A percentile compares a stretch with the other conserved stretches of the same genome.
Evolutionary conservation across 2,113 vertebrate species (phyloP).

Genomic region (Mormoops blainvillei): DNA sequence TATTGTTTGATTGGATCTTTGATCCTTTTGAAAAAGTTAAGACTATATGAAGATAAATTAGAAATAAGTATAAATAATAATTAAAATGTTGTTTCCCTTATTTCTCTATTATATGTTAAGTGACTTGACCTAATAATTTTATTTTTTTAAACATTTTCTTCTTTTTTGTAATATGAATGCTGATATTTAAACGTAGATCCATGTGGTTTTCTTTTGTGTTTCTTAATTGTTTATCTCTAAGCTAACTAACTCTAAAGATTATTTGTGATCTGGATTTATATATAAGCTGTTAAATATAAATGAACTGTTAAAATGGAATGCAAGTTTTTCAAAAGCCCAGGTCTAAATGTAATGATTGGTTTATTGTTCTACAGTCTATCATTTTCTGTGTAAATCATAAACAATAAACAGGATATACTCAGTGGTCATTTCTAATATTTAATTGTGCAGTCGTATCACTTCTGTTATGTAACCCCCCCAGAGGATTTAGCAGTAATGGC

Average conservation of each 20-base stretch:
- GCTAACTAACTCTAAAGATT: conserved; percentile 64
- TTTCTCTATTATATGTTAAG: conserved; percentile 59
- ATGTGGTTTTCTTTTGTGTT: conserved; percentile 60
- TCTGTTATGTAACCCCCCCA: background rate
- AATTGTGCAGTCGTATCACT: conserved; percentile 48
- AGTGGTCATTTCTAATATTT: conserved; percentile 72
- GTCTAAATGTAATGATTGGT: conserved; percentile 72
- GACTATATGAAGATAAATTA: conserved; percentile 64
- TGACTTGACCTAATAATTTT: conserved; percentile 61
- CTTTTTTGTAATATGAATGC: conserved; percentile 63
- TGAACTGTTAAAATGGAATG: conserved; percentile 70
- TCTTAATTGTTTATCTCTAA: conserved; percentile 64
- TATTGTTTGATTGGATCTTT: conserved; percentile 38
- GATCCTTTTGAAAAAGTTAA: conserved; percentile 56
- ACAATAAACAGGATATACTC: conserved; percentile 74
- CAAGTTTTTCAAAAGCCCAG: conserved; percentile 67
- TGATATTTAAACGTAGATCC: conserved; percentile 68
- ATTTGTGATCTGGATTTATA: conserved; percentile 73
- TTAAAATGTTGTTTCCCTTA: conserved; percentile 48
- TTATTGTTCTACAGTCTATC: conserved; percentile 65
- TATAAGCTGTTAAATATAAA: conserved; percentile 71
- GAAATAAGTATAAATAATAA: conserved; percentile 55
- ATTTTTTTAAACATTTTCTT: conserved; percentile 54
- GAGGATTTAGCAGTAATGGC: background rate
- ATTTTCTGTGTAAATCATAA: conserved; percentile 70